phyloP scores from a whole-genome alignment of 2,797 vertebrate genomes.

The Rhinatrema bivittatum region DNA sequence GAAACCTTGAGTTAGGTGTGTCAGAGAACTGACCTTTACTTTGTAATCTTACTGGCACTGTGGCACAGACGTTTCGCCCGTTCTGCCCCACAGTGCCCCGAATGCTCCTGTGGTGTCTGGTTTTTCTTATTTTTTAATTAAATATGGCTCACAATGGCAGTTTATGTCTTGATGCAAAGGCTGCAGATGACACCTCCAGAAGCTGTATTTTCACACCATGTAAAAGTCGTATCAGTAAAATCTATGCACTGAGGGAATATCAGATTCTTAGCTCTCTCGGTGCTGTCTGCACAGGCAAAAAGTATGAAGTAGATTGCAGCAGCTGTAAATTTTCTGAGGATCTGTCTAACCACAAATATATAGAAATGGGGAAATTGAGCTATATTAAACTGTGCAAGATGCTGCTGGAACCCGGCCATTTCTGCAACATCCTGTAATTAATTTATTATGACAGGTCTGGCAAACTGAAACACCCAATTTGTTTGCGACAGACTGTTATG shows the following conservation, averaged over 20 bases:
- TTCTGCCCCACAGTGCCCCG: too few relatives aligned
- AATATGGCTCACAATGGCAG: too few relatives aligned
- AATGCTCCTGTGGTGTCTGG: too few relatives aligned
- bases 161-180: too few relatives aligned
- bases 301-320: conserved; percentile 79
- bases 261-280: conserved; percentile 57
- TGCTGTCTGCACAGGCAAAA: conserved; percentile 58
- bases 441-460: conserved; percentile 96
- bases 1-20: too few relatives aligned
- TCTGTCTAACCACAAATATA: conserved; percentile 92
- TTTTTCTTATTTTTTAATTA: too few relatives aligned
- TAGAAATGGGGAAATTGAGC: conserved; percentile 92
- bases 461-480: conserved; percentile 98
- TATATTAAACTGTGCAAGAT: conserved; percentile 86
- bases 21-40: too few relatives aligned
- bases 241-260: conserved; percentile 56
- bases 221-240: conserved; percentile 51
- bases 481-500: conserved; percentile 80
- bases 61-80: too few relatives aligned
- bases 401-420: conserved; percentile 73
- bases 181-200: conserved; percentile 32
- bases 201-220: conserved; percentile 33
- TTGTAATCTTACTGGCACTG: too few relatives aligned
- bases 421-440: conserved; percentile 99
- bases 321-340: conserved; percentile 82